phyloP scores from a whole-genome alignment of 2,113 vertebrate genomes.

The Grammomys dolichurus region DNA sequence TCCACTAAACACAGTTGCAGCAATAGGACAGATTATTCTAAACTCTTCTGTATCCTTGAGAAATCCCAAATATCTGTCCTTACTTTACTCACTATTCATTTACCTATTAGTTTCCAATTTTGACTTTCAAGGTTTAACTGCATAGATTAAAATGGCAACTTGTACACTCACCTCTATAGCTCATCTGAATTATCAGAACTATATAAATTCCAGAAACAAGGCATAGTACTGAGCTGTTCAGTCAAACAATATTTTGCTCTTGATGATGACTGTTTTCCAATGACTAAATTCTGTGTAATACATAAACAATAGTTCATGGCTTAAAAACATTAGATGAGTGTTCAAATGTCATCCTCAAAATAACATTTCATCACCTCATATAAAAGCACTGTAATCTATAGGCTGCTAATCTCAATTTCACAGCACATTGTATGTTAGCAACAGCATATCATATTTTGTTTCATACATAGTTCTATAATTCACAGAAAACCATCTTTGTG shows the following conservation, averaged over 20 bases:
- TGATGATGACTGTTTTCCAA: not conserved
- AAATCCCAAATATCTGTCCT: not conserved
- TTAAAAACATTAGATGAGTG: not conserved
- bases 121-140: not conserved
- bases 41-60: not conserved
- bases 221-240: not conserved
- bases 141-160: not conserved
- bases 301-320: not conserved
- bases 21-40: not conserved
- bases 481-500: not conserved
- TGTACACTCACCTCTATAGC: not conserved
- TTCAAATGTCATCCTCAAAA: not conserved
- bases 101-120: not conserved
- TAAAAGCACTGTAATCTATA: not conserved
- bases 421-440: not conserved
- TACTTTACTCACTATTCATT: not conserved
- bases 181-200: not conserved
- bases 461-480: not conserved
- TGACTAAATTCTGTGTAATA: not conserved
- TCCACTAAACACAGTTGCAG: rapidly evolving
- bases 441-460: not conserved
- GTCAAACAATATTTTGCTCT: not conserved
- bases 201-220: not conserved
- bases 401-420: not conserved
- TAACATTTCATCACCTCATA: not conserved